Evolutionary conservation across 2,797 vertebrate genomes (phyloP), one percentile per base, ranked within the genome.

Genomic region (Takifugu ocellatus): DNA sequence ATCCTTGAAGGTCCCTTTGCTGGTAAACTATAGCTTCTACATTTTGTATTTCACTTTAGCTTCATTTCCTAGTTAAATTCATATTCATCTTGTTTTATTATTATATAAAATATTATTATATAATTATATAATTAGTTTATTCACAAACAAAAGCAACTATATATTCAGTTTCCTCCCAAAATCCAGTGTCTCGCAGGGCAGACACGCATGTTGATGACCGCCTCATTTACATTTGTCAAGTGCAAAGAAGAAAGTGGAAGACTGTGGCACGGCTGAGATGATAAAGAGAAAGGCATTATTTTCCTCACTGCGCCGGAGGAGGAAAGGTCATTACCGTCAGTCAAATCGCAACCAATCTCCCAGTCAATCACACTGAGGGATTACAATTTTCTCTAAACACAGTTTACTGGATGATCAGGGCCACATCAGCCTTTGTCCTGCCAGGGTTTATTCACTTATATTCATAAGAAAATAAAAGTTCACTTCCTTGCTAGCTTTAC

Each of bases 241-340:
- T 51, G 70, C 69, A 60, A 71, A 73, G 70, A 68, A 26, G 63
- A 50, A 56, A 69, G 48, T 54, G 51, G 47, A 44, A 43, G 54
- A 75, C 75, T 77, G 59, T 73, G 77, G 80, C 72, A 78, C 61
- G 79, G 77, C 85, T 83, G 83, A 77, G 73, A 66, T 83, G 81
- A 86, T 82, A 74, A 85, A 85, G 74, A 73, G 80, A 82, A 74
- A 77, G 72, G 67, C 74, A 84, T 87, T 83, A 79, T 71, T 84
- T 78, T 83, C 21, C 70, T 71, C 72, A 66, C 63, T 27, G 47
- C 75, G 60, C 81, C 82, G 79, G 64, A 68, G 49, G 74, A 75
- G 68, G 68, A 86, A 86, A 87, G 87, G 88, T 87, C 87, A 81
- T 87, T 72, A 84, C 81, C 81, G 88, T 90, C 84, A 83, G 45